These are phyloP conservation scores for Orthosia gracilis DNA, from an alignment of 2,888 invertebrate species.

Conservation along the genomic window DNA sequence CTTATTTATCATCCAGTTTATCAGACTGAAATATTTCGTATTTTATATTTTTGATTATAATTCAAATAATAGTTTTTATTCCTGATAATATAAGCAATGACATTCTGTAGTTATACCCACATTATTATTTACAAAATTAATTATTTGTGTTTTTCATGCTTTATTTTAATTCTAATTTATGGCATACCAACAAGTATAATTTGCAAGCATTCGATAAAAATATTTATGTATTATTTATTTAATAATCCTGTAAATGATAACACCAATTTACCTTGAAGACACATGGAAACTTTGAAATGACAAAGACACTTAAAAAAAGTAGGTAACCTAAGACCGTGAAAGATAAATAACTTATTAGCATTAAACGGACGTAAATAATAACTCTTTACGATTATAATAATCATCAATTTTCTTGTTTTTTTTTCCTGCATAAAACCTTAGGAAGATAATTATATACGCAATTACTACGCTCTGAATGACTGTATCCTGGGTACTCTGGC, in stretches of 20 bases:
- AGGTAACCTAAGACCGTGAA: background rate
- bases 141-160: background rate
- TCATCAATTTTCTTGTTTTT: slow-evolving; percentile 52
- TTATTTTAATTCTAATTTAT: too few relatives aligned
- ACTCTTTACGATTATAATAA: slow-evolving; percentile 37
- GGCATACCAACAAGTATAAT: background rate
- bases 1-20: background rate
- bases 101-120: too few relatives aligned
- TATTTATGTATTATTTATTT: background rate
- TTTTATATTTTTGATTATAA: background rate
- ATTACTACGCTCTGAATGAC: slow-evolving; percentile 47
- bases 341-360: slow-evolving; percentile 33
- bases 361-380: slow-evolving; percentile 39
- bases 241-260: background rate
- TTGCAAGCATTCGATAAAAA: background rate
- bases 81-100: background rate
- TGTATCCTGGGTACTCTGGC: slow-evolving; percentile 47
- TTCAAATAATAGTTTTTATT: too few relatives aligned
- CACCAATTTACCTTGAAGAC: slow-evolving; percentile 21
- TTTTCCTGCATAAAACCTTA: slow-evolving; percentile 35
- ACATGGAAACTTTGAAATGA: background rate
- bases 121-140: background rate
- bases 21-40: background rate
- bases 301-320: slow-evolving; percentile 1
- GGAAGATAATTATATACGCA: slow-evolving; percentile 40